Evolutionary conservation across 2,888 invertebrate species (phyloP), one percentile per base, ranked within the genome.

Genomic region (Drosophila mercatorum): DNA sequence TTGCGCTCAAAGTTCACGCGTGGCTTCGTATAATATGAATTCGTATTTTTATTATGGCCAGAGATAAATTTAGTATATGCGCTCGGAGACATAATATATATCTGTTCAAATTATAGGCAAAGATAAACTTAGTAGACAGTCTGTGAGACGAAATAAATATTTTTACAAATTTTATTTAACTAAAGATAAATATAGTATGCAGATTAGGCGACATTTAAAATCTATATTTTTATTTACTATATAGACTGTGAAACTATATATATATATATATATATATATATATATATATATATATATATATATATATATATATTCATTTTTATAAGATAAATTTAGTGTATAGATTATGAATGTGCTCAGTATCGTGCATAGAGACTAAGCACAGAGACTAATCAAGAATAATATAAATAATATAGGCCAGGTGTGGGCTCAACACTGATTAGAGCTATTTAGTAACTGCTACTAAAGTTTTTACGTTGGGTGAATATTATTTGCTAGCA

Each of bases 1-100:
- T 3, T 28, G 28, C 28, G 28, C 28, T 55, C 58, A 67, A 59
- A 59, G 68, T 41, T 10, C 26, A 14, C 26, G n/a, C 12, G 31
- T 2, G 38, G n/a, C 34, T 12, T 14, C 22, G 2, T 14, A 47
- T 47, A 14, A 14, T 14, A 28, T 41, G 17, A 40, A 10, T 17
- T 46, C n/a, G 6, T 26, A n/a, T 46, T 5, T 26, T 34, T n/a
- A 17, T 43, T 43, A 1, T 26, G 11, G 31, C 17, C 22, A 12
- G 5, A 12, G 12, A 38, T 12, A 34, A 34, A 34, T 34, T 34
- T 34, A 34, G 34, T 10, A 34, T 34, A 34, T 34, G 10, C 10
- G 34, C 10, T 8, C 8, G 1, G 10, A 34, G 34, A 34, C 34
- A 40, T 40, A n/a, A 5, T 6, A 40, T 36, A 36, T 36, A 6